Base-by-base conservation (phyloP, 2,113 vertebrate species). In the Triplophysa rosa region DNA sequence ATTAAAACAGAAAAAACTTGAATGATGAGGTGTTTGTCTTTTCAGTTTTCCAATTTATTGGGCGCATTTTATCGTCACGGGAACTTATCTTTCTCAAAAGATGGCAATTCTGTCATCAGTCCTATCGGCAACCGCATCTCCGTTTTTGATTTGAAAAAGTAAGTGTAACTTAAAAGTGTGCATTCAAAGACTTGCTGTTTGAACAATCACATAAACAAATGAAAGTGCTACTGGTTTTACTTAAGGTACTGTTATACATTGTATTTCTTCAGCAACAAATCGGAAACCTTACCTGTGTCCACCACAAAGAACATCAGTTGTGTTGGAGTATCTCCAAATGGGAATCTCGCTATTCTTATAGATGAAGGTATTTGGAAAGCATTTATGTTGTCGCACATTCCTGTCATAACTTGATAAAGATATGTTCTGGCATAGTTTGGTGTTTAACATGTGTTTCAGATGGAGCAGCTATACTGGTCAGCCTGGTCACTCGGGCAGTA, bases 81-180 rank as follows among this genome's bases (percentile, higher is more conserved):
- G 1, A 98, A 99, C 82, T 80, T 99, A 72, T 94, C 49, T 84
- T 99, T 97, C 88, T 95, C 94, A 0, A 91, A 88, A 16, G 96
- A 98, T 87, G 97, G 96, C 0, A 94, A 94, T 86, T 87, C 93
- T 0, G 91, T 99, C 8, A 85, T 99, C 87, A 99, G 97, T 81
- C 97, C 97, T 0, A 96, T 99, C 2, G 97, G 97, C 56, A 99
- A 99, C 84, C 92, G 97, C 77, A 66, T 99, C 81, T 95, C 96
- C 0, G 42, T 96, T 21, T 99, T 99, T 77, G 95, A 99, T 82
- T 88, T 99, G 42, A 98, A 96, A 81, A 98, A 96, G 97, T 98
- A 79, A 93, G 95, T 84, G 45, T 65, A 6, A 7, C 19, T 7
- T 9, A 21, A 19, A 12, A 12, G n/a, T 67, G 5, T 19, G 63